A percentile compares a stretch with the other conserved stretches of the same genome.
Conservation (phyloP, 1,140 invertebrate species). For the Aphaenogaster floridana region DNA sequence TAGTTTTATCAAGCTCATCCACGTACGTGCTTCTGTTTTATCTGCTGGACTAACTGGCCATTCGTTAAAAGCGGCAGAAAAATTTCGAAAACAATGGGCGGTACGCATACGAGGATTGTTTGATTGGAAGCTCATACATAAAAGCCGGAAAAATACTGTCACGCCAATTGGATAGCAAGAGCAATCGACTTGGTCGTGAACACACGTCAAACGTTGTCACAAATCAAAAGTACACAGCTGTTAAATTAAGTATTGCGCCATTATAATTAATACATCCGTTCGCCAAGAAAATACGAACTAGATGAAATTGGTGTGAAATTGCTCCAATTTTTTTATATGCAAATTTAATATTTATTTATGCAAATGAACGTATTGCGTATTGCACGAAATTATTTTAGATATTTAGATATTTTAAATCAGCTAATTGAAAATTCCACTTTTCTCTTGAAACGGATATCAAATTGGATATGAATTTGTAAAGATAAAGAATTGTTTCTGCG, state of each 20-base stretch:
- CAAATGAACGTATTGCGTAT: not conserved
- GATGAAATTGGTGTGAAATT: not conserved
- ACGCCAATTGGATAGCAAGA: conserved; percentile 60
- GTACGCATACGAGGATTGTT: conserved; percentile 61
- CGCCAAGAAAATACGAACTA: not conserved
- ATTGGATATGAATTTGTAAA: not conserved
- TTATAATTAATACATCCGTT: conserved; percentile 25
- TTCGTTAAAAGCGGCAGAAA: conserved; percentile 79
- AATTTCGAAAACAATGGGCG: conserved; percentile 79
- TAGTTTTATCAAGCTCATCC: conserved; percentile 85
- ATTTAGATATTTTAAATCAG: not conserved
- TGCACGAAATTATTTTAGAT: not conserved
- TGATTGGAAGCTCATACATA: conserved; percentile 23
- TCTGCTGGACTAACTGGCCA: conserved; percentile 82
- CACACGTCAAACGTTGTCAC: conserved; percentile 46
- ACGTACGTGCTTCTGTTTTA: conserved; percentile 83
- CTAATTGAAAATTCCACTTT: not conserved
- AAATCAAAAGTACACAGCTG: conserved; percentile 45
- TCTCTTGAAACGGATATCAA: not conserved
- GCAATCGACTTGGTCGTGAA: conserved; percentile 57
- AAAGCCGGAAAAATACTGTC: conserved; percentile 67
- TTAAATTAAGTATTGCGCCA: conserved; percentile 34
- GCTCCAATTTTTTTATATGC: not conserved
- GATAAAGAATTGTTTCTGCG: not conserved
- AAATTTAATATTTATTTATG: conserved; percentile 26